These are phyloP conservation scores for Tridacna gigas DNA, from an alignment of 2,888 invertebrate species.

Conservation along the genomic window DNA sequence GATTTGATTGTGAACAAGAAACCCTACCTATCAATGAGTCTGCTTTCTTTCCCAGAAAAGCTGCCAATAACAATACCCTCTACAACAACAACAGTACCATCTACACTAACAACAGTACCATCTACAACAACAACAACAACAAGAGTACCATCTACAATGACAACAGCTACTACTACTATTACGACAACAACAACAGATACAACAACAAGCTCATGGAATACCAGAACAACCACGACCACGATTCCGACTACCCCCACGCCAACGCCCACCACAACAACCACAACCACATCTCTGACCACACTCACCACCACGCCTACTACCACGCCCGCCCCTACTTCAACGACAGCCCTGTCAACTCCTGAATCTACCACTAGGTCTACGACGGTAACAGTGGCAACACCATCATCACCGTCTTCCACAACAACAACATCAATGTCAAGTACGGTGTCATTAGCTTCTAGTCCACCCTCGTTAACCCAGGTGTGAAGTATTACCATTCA, in stretches of 20 bases:
- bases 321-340: conserved; percentile 5
- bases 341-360: neutral
- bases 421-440: neutral
- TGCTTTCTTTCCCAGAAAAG: conserved; percentile 18
- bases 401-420: neutral
- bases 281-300: neutral
- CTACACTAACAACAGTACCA: neutral
- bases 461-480: too few species aligned
- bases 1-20: too few species aligned
- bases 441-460: neutral
- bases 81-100: neutral
- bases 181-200: conserved; percentile 11
- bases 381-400: neutral
- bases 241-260: neutral
- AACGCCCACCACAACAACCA: neutral
- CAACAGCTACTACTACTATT: neutral
- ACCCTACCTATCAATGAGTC: neutral
- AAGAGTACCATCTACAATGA: neutral
- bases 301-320: neutral
- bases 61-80: neutral
- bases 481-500: too few species aligned
- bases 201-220: neutral
- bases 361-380: too few species aligned
- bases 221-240: neutral
- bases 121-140: neutral